Conservation (phyloP, 2,113 vertebrate genomes). For the Sphaerodactylus townsendi region DNA sequence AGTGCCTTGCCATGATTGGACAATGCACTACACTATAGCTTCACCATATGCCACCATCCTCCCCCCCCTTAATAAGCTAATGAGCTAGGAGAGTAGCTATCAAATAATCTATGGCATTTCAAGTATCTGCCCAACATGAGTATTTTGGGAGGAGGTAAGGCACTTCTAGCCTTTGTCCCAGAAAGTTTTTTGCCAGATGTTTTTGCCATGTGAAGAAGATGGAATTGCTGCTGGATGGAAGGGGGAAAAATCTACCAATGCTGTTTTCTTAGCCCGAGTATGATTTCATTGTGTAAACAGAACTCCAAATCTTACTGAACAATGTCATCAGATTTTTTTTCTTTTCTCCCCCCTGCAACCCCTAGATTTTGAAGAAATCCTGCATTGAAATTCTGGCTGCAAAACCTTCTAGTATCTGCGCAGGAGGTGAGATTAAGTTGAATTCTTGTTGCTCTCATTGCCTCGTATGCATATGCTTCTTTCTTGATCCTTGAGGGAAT, state of each 20-base stretch:
- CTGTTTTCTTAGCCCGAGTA: background rate
- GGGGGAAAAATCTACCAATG: background rate
- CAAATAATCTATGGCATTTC: too few species aligned
- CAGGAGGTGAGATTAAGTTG: constrained; percentile 83
- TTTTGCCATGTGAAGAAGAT: too few species aligned
- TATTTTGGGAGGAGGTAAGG: too few species aligned
- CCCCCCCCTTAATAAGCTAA: too few species aligned
- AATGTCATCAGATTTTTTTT: background rate
- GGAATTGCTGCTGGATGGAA: background rate
- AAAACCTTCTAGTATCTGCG: constrained; percentile 96
- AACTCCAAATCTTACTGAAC: background rate
- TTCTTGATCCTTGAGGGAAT: background rate
- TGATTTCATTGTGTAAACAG: background rate
- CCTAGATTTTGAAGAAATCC: constrained; percentile 94
- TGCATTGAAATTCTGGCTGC: constrained; percentile 98
- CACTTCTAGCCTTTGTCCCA: background rate
- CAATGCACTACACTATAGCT: too few species aligned
- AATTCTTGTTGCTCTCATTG: fast-evolving
- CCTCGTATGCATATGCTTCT: background rate
- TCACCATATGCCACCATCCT: too few species aligned
- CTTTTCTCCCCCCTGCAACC: constrained; percentile 17
- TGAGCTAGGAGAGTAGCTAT: too few species aligned
- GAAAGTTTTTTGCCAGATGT: background rate
- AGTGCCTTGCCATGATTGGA: too few species aligned
- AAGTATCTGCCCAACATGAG: too few species aligned